These are phyloP conservation scores for Plutella xylostella DNA, from an alignment of 2,888 invertebrate genomes.

Conservation along the genomic window DNA sequence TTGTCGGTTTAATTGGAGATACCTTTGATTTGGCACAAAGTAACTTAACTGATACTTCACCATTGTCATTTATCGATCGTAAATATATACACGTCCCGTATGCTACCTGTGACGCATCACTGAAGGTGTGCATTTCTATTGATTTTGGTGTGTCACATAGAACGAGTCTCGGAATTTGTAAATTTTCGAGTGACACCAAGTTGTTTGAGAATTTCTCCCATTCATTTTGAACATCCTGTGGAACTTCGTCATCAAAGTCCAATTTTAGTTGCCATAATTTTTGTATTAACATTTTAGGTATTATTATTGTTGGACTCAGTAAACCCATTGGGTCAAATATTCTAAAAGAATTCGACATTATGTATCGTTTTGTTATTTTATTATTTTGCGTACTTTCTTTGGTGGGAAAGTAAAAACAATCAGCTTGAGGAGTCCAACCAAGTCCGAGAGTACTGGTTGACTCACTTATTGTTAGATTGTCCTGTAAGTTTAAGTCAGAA, in stretches of 20 bases:
- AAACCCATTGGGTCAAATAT: slow-evolving; percentile 12
- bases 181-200: not conserved
- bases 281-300: slow-evolving; percentile 9
- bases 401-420: slow-evolving; percentile 15
- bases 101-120: slow-evolving; percentile 10
- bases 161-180: slow-evolving; percentile 4
- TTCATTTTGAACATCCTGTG: slow-evolving; percentile 4
- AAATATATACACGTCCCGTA: slow-evolving; percentile 14
- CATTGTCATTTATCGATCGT: not conserved
- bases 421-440: slow-evolving; percentile 17
- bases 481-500: too few species aligned
- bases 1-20: not conserved
- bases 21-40: slow-evolving; percentile 4
- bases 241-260: slow-evolving; percentile 11
- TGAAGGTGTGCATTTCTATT: slow-evolving; percentile 11
- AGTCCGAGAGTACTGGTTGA: slow-evolving; percentile 13
- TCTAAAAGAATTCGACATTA: not conserved
- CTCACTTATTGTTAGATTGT: too few species aligned
- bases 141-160: slow-evolving; percentile 3
- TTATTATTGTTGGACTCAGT: slow-evolving; percentile 5
- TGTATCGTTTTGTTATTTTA: slow-evolving; percentile 15
- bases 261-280: slow-evolving; percentile 6
- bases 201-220: slow-evolving; percentile 5
- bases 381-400: too few species aligned
- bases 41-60: not conserved